Conservation (phyloP, 2,888 invertebrate species). For the Tanypteryx hageni region DNA sequence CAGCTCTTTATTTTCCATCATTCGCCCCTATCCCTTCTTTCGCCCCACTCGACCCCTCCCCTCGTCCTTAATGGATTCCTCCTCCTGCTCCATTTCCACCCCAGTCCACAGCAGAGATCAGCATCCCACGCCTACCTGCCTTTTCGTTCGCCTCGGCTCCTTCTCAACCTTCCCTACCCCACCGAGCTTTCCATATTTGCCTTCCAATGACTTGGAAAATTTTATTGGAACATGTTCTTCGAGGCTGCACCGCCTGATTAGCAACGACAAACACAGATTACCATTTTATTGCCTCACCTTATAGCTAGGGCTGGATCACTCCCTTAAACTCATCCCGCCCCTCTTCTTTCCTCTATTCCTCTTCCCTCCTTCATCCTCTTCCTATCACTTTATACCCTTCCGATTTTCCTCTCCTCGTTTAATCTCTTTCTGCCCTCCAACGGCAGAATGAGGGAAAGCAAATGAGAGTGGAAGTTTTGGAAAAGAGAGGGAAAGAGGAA, state of each 20-base stretch:
- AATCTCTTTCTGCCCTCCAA: background rate
- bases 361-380: background rate
- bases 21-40: conserved; percentile 6
- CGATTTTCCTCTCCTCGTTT: background rate
- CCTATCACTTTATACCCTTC: conserved; percentile 19
- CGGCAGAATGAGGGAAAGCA: background rate
- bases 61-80: conserved; percentile 75
- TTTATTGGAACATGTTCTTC: conserved; percentile 70
- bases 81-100: background rate
- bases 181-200: conserved; percentile 72
- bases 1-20: conserved; percentile 20
- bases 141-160: background rate
- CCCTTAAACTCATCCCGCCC: conserved; percentile 32
- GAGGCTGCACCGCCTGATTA: conserved; percentile 76
- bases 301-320: conserved; percentile 54
- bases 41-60: conserved; percentile 72
- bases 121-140: background rate
- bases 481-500: background rate
- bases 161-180: background rate
- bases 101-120: background rate
- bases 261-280: conserved; percentile 83
- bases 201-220: conserved; percentile 70
- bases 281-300: conserved; percentile 81
- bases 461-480: background rate
- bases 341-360: background rate